Evolutionary conservation across 2,797 vertebrate genomes (phyloP).

Genomic region (Remorina albescens): DNA sequence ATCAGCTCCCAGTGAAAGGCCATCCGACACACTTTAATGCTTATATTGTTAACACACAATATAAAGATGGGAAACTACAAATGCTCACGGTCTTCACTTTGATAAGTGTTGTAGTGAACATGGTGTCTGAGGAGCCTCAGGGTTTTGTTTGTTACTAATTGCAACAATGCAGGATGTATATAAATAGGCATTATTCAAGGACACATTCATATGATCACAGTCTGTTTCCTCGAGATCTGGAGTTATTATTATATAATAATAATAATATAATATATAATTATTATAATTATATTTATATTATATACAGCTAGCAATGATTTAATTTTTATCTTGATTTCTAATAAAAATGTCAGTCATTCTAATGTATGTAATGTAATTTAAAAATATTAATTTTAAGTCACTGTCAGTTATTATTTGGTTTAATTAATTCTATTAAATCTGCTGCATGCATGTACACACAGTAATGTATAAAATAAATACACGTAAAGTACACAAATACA

Average conservation of each 20-base stretch:
- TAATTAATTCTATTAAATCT: background rate
- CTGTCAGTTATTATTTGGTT: background rate
- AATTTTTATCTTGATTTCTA: background rate
- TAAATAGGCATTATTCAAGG: background rate
- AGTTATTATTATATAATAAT: no score
- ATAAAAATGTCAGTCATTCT: background rate
- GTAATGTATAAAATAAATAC: background rate
- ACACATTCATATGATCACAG: background rate
- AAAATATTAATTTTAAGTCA: background rate
- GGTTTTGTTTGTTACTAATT: constrained; percentile 5
- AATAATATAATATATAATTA: no score
- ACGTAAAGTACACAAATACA: background rate
- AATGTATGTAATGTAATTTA: background rate
- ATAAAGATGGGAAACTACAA: background rate
- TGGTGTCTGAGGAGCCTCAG: background rate
- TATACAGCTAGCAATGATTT: background rate
- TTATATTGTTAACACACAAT: constrained; percentile 26
- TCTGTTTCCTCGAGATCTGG: background rate
- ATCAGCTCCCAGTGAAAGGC: constrained; percentile 60
- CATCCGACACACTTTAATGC: constrained; percentile 24
- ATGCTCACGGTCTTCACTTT: background rate
- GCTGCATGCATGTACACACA: background rate
- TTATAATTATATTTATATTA: no score
- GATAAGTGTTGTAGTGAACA: constrained; percentile 4
- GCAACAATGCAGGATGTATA: background rate